Evolutionary conservation across 2,888 invertebrate species (phyloP).

Genomic region (Syrphus vitripennis): DNA sequence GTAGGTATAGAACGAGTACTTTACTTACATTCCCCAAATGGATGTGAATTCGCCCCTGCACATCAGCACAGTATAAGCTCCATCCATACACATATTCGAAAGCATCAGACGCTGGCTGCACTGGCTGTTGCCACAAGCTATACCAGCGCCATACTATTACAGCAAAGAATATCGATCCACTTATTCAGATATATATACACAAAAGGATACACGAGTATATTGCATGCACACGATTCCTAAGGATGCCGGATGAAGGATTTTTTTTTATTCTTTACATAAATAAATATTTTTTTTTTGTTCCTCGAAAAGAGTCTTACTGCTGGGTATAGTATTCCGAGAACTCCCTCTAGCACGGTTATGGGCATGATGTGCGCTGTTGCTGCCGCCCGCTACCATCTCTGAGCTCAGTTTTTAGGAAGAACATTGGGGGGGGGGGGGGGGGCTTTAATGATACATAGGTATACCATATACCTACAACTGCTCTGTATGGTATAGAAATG

Average conservation of each 20-base stretch:
- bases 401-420: not conserved
- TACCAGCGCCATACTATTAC: conserved; percentile 22
- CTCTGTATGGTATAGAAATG: not conserved
- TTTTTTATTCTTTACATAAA: not conserved
- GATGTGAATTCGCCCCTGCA: not conserved
- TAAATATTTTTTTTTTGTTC: conserved; percentile 5
- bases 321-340: conserved; percentile 35
- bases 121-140: conserved; percentile 8
- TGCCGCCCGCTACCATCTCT: not conserved
- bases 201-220: conserved; percentile 67
- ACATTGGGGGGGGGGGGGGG: no score
- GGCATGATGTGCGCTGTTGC: not conserved
- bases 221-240: conserved; percentile 56
- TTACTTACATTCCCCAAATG: not conserved
- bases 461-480: not conserved
- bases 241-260: conserved; percentile 65
- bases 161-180: conserved; percentile 60
- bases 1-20: no score
- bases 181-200: conserved; percentile 47
- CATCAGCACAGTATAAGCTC: not conserved
- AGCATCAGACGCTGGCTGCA: conserved; percentile 48
- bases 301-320: conserved; percentile 27
- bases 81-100: conserved; percentile 24
- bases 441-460: conserved; percentile 54
- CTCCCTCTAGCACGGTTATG: conserved; percentile 6